Conservation (phyloP, 2,113 vertebrate species). For the Notarius quadriscutis region DNA sequence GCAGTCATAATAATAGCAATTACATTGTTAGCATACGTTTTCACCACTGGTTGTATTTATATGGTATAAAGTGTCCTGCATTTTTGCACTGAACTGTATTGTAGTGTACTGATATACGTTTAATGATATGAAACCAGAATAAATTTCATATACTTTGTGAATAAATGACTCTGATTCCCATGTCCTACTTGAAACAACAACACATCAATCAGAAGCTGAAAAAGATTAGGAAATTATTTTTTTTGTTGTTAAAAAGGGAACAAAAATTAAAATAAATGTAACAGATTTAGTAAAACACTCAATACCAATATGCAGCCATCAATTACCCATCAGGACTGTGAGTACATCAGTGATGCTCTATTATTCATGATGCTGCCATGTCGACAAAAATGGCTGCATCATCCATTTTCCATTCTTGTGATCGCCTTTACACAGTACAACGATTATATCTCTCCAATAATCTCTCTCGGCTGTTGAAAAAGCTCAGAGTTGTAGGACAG, state of each 20-base stretch:
- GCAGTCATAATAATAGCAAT: neutral
- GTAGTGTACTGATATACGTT: neutral
- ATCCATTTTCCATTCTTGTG: conserved; percentile 2
- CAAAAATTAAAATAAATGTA: neutral
- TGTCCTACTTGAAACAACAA: neutral
- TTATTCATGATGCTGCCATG: conserved; percentile 53
- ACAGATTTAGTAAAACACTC: neutral
- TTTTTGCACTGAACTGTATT: too few relatives aligned
- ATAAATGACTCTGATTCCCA: neutral
- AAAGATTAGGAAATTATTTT: neutral
- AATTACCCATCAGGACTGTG: conserved; percentile 16
- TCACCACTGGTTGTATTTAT: neutral
- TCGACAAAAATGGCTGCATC: conserved; percentile 33
- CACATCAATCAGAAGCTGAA: neutral
- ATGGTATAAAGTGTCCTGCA: neutral
- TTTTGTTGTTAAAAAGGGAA: neutral
- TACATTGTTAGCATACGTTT: neutral
- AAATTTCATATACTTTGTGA: too few relatives aligned
- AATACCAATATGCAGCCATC: conserved; percentile 1
- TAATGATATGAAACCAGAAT: neutral
- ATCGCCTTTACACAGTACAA: neutral
- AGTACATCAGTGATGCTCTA: conserved; percentile 42
- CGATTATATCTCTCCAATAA: conserved; percentile 8
- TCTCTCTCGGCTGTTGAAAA: conserved; percentile 22
- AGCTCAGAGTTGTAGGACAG: conserved; percentile 20